Base-by-base conservation (phyloP, 2,797 vertebrate species). In the Phalanger gymnotis region DNA sequence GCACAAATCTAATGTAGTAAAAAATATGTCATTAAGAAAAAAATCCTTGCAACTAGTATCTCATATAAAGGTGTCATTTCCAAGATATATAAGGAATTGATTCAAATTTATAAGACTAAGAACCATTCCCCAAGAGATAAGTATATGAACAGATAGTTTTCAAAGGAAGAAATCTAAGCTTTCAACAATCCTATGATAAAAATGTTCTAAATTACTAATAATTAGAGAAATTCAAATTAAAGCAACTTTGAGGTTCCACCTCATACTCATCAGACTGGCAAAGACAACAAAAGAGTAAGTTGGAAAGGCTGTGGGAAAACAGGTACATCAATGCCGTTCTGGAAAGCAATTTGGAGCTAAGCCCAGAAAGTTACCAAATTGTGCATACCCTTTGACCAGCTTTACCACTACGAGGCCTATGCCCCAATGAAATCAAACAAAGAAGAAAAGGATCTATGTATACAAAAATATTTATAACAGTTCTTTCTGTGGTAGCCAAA, bases 351-450 rank as follows among this genome's bases (percentile, higher is more conserved):
- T 51, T 87, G 73, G 73, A 87, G 28, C 40, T 27, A 87, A 87
- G 73, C 73, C 73, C 73, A 87, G 73, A 87, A 87, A 87, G 73
- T 87, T 87, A 87, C 73, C 73, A 87, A 87, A 87, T 87, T 87
- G 73, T 87, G 73, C 40, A 87, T 87, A 51, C 19, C 73, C 73
- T 87, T 87, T 87, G 73, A 87, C 73, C 73, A 87, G 40, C 40
- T 47, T 87, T 87, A 87, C 73, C 40, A 87, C 73, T 87, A 87
- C 25, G 27, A 87, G 73, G 40, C 31, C 40, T 87, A 87, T 87
- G 73, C 22, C 73, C 40, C 40, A 87, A 28, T 87, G 73, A 87
- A 51, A 51, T 51, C 73, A 87, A 87, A 87, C 73, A 51, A 87
- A 87, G 40, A 87, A 87, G 40, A 47, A 87, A 87, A 87, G 73